Conservation (phyloP, 2,113 vertebrate species). For the Myanophis thanlyinensis region DNA sequence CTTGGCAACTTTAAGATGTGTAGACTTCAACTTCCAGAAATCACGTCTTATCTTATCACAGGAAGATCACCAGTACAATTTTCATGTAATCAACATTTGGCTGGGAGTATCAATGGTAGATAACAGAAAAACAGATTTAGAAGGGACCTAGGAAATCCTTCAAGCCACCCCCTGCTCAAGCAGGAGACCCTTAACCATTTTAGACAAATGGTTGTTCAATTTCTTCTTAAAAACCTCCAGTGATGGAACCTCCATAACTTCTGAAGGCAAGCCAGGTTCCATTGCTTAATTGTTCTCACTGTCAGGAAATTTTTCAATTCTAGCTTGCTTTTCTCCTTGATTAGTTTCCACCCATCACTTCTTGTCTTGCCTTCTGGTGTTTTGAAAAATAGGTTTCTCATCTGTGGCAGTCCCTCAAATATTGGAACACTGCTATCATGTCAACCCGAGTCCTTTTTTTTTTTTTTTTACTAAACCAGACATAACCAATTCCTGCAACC, state of each 20-base stretch:
- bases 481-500: background rate
- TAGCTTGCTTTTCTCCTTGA: background rate
- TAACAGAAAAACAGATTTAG: background rate
- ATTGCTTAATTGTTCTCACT: background rate
- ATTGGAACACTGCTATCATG: background rate
- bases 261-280: background rate
- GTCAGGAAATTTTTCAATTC: background rate
- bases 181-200: background rate
- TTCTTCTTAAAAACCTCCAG: background rate
- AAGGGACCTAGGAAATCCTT: background rate
- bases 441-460: background rate
- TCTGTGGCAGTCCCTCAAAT: background rate
- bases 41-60: background rate
- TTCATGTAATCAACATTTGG: background rate
- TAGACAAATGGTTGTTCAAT: background rate
- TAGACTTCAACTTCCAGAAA: background rate
- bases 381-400: background rate
- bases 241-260: background rate
- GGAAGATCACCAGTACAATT: background rate
- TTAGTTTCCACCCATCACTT: background rate
- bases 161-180: background rate
- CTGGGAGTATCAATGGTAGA: background rate
- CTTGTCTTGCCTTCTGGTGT: background rate
- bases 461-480: background rate
- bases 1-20: background rate